Evolutionary conservation across 2,797 vertebrate genomes (phyloP).

Genomic region (Darevskia nairensis): DNA sequence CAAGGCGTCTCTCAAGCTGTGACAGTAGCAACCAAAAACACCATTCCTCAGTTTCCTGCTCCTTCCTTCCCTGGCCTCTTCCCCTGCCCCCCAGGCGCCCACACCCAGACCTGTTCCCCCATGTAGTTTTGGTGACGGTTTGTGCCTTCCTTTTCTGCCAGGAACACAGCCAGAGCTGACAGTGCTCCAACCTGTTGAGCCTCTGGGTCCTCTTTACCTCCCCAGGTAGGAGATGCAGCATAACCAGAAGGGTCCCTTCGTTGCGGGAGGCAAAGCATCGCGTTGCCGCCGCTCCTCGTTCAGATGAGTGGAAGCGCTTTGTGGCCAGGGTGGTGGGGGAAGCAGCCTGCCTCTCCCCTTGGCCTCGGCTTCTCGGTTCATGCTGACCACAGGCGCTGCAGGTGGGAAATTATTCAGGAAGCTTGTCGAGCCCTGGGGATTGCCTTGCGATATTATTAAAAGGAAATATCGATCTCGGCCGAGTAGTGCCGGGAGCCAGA

Average conservation of each 20-base stretch:
- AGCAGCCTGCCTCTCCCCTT: background rate
- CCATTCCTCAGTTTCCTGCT: slow-evolving; percentile 59
- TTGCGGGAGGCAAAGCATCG: background rate
- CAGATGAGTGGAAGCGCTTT: background rate
- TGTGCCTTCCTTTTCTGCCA: slow-evolving; percentile 12
- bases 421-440: background rate
- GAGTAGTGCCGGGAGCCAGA: background rate
- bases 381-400: fast-evolving
- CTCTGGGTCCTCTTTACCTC: background rate
- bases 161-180: background rate
- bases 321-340: fast-evolving
- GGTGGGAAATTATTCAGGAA: fast-evolving
- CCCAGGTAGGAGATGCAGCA: no score
- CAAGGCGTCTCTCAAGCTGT: slow-evolving; percentile 57
- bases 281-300: background rate
- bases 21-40: slow-evolving; percentile 64
- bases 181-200: background rate
- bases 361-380: background rate
- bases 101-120: background rate
- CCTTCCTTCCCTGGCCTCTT: slow-evolving; percentile 39
- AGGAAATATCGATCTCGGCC: slow-evolving; percentile 20
- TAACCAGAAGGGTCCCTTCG: background rate
- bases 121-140: fast-evolving
- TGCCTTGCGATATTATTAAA: slow-evolving; percentile 45
- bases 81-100: background rate